Evolutionary conservation across 2,797 vertebrate genomes (phyloP).

Genomic region (Artibeus lituratus): DNA sequence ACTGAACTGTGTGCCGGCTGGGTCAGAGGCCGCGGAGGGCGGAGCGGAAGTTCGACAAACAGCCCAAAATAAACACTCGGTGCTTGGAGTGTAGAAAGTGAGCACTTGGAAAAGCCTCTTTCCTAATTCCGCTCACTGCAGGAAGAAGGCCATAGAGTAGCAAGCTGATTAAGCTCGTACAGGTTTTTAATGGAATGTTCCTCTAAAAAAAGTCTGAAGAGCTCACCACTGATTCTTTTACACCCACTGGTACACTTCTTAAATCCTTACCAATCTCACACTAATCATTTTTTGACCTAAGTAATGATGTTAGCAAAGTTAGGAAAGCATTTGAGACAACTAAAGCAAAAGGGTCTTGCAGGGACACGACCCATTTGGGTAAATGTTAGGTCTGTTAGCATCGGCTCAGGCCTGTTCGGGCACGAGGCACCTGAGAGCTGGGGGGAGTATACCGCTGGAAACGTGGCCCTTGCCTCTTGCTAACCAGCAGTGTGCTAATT

Average conservation of each 20-base stretch:
- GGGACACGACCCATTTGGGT: not conserved
- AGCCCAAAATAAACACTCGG: not conserved
- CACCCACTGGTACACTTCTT: not conserved
- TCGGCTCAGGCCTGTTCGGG: not conserved
- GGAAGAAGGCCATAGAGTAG: fast-evolving
- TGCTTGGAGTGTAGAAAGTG: not conserved
- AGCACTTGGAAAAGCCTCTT: not conserved
- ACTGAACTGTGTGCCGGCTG: not conserved
- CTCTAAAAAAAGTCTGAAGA: not conserved
- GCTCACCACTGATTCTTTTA: not conserved
- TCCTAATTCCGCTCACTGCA: not conserved
- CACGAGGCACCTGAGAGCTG: not conserved
- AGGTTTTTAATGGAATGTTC: not conserved
- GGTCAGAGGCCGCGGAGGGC: not conserved
- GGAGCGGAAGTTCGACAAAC: not conserved
- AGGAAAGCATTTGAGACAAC: slow-evolving; percentile 29
- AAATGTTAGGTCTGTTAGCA: not conserved
- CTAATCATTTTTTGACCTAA: not conserved
- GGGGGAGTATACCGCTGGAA: not conserved
- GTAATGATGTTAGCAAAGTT: slow-evolving; percentile 24
- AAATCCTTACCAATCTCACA: slow-evolving; percentile 7
- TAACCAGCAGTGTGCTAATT: not conserved
- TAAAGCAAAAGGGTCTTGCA: not conserved
- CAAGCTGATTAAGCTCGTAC: not conserved
- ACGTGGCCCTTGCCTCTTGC: not conserved